Conservation (phyloP, 2,797 vertebrate species). For the Semaprochilodus insignis region DNA sequence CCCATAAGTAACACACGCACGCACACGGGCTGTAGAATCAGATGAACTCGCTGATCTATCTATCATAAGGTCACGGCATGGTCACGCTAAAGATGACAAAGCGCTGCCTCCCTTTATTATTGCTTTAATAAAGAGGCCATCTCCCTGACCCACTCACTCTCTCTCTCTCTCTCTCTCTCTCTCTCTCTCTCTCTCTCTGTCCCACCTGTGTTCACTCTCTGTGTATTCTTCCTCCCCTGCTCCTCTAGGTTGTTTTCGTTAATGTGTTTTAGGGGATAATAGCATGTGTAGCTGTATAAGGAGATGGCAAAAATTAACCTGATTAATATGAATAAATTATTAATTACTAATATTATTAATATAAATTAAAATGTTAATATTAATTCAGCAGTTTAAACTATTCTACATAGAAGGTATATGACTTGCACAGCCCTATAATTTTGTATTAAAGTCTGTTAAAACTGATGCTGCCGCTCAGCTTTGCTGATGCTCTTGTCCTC, state of each 20-base stretch:
- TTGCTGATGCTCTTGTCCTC: too few species aligned
- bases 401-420: not conserved
- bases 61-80: conserved; percentile 23
- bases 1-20: conserved; percentile 39
- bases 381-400: too few species aligned
- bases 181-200: conserved; percentile 7
- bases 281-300: not conserved
- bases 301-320: not conserved
- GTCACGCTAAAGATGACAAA: conserved; percentile 47
- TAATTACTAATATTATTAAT: too few species aligned
- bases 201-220: not conserved
- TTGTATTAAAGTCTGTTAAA: too few species aligned
- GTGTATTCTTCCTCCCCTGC: not conserved
- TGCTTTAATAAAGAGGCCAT: conserved; percentile 29
- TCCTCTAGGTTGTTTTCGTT: not conserved
- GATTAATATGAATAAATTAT: too few species aligned
- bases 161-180: conserved; percentile 9
- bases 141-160: conserved; percentile 17
- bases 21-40: conserved; percentile 12
- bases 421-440: not conserved
- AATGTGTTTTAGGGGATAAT: not conserved
- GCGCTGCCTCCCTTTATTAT: conserved; percentile 38
- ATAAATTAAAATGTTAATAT: too few species aligned
- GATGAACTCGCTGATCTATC: conserved; percentile 26
- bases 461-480: too few species aligned